A percentile compares a stretch with the other conserved stretches of the same genome.
These are phyloP conservation scores for Xenotilapia leptura DNA, from an alignment of 2,113 vertebrate species.

Conservation along the genomic window DNA sequence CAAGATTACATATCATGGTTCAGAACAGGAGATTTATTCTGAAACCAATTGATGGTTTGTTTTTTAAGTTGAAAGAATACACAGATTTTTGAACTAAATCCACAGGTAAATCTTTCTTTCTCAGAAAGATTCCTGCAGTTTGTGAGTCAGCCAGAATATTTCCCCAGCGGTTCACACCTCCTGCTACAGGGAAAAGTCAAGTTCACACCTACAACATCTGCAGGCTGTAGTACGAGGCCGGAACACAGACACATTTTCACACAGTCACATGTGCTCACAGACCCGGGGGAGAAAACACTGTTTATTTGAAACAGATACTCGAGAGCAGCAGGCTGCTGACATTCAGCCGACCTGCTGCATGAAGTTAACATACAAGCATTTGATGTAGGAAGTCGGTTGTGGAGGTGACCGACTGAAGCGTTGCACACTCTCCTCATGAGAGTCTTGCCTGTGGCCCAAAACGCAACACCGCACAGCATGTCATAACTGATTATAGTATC, in stretches of 20 bases:
- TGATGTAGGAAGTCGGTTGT: neutral
- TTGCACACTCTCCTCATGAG: neutral
- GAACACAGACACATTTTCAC: neutral
- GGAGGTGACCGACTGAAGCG: neutral
- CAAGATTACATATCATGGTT: neutral
- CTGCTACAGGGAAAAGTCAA: neutral
- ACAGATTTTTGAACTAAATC: neutral
- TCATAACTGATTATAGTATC: constrained; percentile 23
- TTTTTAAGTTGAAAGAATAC: neutral
- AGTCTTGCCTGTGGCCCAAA: constrained; percentile 14
- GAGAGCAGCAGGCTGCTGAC: neutral
- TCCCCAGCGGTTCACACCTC: neutral
- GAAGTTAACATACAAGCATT: neutral
- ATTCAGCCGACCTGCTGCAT: neutral
- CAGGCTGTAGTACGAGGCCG: neutral
- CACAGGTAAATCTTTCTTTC: neutral
- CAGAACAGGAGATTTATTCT: neutral
- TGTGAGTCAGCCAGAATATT: neutral
- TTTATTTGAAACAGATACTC: neutral
- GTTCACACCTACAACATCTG: constrained; percentile 20
- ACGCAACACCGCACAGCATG: constrained; percentile 9
- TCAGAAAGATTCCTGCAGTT: neutral
- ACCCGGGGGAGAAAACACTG: neutral
- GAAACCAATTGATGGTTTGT: neutral
- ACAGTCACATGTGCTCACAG: neutral